Percentiles rank a stretch among this genome's conserved stretches.
Conservation (phyloP, 2,797 vertebrate genomes). For the Mus caroli region DNA sequence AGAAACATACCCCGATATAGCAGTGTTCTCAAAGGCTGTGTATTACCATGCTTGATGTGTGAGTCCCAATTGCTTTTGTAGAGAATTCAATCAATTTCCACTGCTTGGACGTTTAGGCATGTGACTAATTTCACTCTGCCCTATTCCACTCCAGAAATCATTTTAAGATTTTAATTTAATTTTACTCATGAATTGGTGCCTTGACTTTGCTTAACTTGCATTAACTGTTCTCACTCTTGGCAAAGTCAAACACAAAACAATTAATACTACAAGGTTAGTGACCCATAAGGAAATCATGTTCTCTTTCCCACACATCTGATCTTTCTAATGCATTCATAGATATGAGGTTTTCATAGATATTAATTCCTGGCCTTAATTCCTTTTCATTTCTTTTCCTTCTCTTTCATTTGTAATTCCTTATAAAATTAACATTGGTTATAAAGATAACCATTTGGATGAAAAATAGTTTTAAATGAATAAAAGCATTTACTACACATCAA, state of each 20-base stretch:
- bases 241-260: conserved; percentile 23
- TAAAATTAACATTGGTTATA: conserved; percentile 29
- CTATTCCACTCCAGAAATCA: conserved; percentile 48
- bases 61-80: conserved; percentile 9
- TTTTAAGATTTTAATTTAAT: conserved; percentile 65
- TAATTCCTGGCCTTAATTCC: not conserved
- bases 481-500: not conserved
- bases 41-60: not conserved
- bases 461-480: conserved; percentile 28
- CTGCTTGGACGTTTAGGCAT: not conserved
- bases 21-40: conserved; percentile 49
- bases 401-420: conserved; percentile 17
- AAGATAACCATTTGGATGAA: conserved; percentile 43
- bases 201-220: conserved; percentile 50
- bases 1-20: not conserved
- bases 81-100: conserved; percentile 25
- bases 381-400: conserved; percentile 31
- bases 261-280: not conserved
- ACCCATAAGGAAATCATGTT: not conserved
- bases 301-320: conserved; percentile 1
- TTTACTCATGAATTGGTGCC: not conserved
- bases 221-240: conserved; percentile 44
- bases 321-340: conserved; percentile 44
- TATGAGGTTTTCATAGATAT: not conserved
- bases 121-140: conserved; percentile 33